Conservation (phyloP, 2,888 invertebrate genomes). For the Omphaloscelis lunosa region DNA sequence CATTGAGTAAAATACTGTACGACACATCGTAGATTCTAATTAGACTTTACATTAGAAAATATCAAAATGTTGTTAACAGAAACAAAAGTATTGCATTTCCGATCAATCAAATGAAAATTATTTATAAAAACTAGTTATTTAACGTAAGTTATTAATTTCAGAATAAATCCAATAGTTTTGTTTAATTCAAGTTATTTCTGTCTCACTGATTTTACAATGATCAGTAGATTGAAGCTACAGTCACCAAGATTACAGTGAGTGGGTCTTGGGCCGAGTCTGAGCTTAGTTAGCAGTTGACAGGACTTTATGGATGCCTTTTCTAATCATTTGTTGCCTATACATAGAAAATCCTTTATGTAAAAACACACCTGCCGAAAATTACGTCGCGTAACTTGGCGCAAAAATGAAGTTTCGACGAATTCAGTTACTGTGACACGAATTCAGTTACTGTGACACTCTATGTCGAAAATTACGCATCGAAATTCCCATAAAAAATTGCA, state of each 20-base stretch:
- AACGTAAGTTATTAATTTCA: background rate
- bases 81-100: conserved; percentile 74
- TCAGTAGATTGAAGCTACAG: conserved; percentile 75
- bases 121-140: conserved; percentile 1
- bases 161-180: conserved; percentile 73
- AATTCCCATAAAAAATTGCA: background rate
- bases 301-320: conserved; percentile 83
- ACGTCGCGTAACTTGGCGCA: background rate
- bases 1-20: conserved; percentile 70
- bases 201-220: conserved; percentile 84
- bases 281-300: conserved; percentile 71
- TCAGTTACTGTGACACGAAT: background rate
- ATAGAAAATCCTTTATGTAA: background rate
- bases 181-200: conserved; percentile 68
- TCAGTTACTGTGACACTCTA: background rate
- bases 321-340: conserved; percentile 81
- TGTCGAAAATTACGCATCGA: background rate
- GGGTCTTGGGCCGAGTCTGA: conserved; percentile 80
- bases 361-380: conserved; percentile 11
- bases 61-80: conserved; percentile 60
- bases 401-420: background rate
- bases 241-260: conserved; percentile 84
- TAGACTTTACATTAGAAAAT: conserved; percentile 67
- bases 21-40: conserved; percentile 60
- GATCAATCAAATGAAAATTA: background rate